A percentile compares a stretch with the other conserved stretches of the same genome.
phyloP scores from a whole-genome alignment of 2,888 invertebrate species.

The Odontocolon sp. region DNA sequence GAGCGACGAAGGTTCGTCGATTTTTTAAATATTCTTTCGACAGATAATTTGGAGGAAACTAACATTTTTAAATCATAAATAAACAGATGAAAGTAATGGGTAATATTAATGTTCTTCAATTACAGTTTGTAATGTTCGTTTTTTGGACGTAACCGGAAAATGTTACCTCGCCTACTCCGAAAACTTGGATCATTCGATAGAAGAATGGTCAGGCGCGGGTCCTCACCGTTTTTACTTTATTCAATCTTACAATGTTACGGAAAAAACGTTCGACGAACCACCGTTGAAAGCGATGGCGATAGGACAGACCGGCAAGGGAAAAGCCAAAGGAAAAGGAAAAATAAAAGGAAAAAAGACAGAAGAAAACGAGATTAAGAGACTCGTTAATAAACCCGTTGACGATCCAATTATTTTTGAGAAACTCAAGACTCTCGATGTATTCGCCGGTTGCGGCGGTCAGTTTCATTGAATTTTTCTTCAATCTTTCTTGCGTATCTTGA shows the following conservation, averaged over 20 bases:
- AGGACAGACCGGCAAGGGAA: slow-evolving; percentile 84
- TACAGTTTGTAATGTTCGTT: slow-evolving; percentile 82
- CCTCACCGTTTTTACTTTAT: slow-evolving; percentile 89
- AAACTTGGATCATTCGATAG: slow-evolving; percentile 82
- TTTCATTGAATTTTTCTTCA: slow-evolving; percentile 20
- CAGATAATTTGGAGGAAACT: not conserved
- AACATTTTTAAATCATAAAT: too few relatives aligned
- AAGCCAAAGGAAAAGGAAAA: slow-evolving; percentile 84
- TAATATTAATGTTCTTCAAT: too few relatives aligned
- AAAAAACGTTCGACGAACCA: slow-evolving; percentile 84
- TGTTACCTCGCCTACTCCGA: slow-evolving; percentile 87
- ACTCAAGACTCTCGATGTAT: slow-evolving; percentile 89
- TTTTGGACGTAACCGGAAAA: slow-evolving; percentile 85
- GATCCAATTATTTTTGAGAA: slow-evolving; percentile 81
- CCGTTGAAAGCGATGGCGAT: slow-evolving; percentile 84
- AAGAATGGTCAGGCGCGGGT: slow-evolving; percentile 85
- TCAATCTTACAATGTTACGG: slow-evolving; percentile 84
- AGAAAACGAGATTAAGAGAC: slow-evolving; percentile 65
- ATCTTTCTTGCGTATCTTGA: not conserved
- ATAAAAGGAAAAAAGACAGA: slow-evolving; percentile 80
- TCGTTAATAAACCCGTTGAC: slow-evolving; percentile 71
- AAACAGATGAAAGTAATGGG: too few relatives aligned
- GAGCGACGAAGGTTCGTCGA: slow-evolving; percentile 89
- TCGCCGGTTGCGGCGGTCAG: slow-evolving; percentile 91
- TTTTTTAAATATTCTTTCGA: slow-evolving; percentile 58